Evolutionary conservation across 2,113 vertebrate species (phyloP).

Genomic region (Symphodus melops): DNA sequence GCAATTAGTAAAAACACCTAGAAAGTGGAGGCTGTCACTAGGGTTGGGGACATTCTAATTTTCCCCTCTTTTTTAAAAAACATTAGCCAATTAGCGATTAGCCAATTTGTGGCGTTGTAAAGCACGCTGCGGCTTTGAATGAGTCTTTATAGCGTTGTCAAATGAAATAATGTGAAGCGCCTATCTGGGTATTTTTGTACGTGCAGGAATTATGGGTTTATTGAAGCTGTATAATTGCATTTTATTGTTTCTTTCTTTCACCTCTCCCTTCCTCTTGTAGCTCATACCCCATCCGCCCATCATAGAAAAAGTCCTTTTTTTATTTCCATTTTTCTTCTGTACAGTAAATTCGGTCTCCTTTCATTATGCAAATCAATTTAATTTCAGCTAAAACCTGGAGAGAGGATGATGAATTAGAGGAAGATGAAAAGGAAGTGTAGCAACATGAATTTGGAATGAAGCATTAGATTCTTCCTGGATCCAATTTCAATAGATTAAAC

Average conservation of each 20-base stretch:
- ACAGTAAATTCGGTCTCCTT: constrained; percentile 74
- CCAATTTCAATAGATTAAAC: constrained; percentile 69
- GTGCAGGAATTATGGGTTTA: constrained; percentile 78
- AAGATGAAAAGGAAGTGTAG: constrained; percentile 72
- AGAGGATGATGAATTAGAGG: constrained; percentile 63
- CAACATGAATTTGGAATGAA: constrained; percentile 63
- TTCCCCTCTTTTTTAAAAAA: constrained; percentile 41
- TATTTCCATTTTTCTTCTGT: constrained; percentile 64
- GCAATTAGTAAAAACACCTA: constrained; percentile 81
- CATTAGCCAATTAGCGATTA: no score
- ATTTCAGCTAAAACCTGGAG: constrained; percentile 73
- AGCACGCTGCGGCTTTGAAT: constrained; percentile 64
- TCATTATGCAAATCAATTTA: constrained; percentile 84
- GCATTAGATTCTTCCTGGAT: constrained; percentile 60
- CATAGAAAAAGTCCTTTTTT: constrained; percentile 61
- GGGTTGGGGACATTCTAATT: constrained; percentile 73
- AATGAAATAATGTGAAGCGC: constrained; percentile 78
- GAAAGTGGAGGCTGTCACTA: constrained; percentile 54
- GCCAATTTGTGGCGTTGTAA: constrained; percentile 76
- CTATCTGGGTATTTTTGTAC: constrained; percentile 80
- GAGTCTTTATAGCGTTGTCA: constrained; percentile 75
- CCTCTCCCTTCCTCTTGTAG: constrained; percentile 68
- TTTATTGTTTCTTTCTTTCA: constrained; percentile 82
- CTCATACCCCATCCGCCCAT: constrained; percentile 59
- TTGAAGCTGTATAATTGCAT: constrained; percentile 83